Conservation (phyloP, 2,113 vertebrate genomes). For the Psilopsiagon aymara region DNA sequence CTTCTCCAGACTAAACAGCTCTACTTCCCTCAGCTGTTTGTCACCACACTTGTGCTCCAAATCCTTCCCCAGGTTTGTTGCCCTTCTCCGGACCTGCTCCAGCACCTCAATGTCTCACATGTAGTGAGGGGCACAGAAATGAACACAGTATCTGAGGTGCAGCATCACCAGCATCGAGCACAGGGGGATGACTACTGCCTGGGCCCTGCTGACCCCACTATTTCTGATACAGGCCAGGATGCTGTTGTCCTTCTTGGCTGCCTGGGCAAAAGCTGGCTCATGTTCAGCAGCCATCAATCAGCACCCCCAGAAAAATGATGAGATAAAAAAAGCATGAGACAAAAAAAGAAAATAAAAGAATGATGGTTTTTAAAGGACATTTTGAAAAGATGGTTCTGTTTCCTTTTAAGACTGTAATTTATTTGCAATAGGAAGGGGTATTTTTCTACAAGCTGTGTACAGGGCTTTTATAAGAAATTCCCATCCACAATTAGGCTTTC, state of each 20-base stretch:
- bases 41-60: not conserved
- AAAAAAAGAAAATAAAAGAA: not conserved
- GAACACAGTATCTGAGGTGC: not conserved
- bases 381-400: not conserved
- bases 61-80: not conserved
- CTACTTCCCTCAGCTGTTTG: not conserved
- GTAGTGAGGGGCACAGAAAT: not conserved
- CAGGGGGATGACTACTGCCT: not conserved
- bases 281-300: not conserved
- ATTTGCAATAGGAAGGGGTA: not conserved
- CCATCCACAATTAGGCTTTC: not conserved
- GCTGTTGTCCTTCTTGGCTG: no score
- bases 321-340: not conserved
- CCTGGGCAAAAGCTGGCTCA: no score
- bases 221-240: not conserved
- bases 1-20: not conserved
- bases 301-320: not conserved
- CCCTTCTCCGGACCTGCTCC: not conserved
- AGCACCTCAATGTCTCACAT: not conserved
- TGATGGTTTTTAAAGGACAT: not conserved
- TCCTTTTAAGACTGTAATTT: not conserved
- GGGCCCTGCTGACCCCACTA: not conserved
- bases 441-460: not conserved
- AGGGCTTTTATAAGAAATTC: not conserved
- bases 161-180: not conserved